Evolutionary conservation across 2,113 vertebrate genomes (phyloP), one percentile per base, ranked within the genome.

Genomic region (Daubentonia madagascariensis): DNA sequence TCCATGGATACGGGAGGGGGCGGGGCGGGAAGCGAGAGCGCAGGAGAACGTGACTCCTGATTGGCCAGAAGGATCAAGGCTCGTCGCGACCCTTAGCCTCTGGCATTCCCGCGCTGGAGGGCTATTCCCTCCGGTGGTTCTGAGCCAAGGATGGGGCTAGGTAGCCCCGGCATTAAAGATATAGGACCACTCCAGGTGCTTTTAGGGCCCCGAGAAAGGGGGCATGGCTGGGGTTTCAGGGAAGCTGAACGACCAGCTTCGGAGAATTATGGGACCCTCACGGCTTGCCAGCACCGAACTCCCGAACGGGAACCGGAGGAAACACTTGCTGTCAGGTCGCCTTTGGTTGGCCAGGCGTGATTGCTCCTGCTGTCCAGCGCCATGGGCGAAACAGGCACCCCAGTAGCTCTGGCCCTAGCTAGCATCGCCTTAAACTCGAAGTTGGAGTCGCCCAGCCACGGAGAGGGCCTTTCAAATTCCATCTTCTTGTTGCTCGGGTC

Each of bases 101-200:
- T 11, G 0, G n/a, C 11, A 1, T 7, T 37, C 7, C 1, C 0
- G 25, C 22, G 12, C 2, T 0, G 1, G 25, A 75, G 35, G 4
- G 12, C 1, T 0, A 50, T 28, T 9, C 8, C 0, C 13, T 45
- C 1, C 0, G 5, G 52, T 3, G 1, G 10, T 43, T 52, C 6
- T 11, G 40, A n/a, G 30, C 23, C 0, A 3, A 16, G 57, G 16
- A 1, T 17, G 20, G 3, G n/a, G 2, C 1, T 1, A 48, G 4
- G 13, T 17, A 32, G 4, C 37, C 2, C 28, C 5, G 8, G 6
- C 13, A 5, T 22, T 78, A 40, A 63, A 0, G 6, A 2, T 9
- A 8, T 14, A 30, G n/a, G 18, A 30, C 4, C 23, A 7, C 43
- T 59, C 16, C 25, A 14, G 43, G 14, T 6, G 37, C 3, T 65